Percentiles rank a stretch among this genome's conserved stretches.
phyloP scores from a whole-genome alignment of 2,797 vertebrate genomes.

The Danio choprae region DNA sequence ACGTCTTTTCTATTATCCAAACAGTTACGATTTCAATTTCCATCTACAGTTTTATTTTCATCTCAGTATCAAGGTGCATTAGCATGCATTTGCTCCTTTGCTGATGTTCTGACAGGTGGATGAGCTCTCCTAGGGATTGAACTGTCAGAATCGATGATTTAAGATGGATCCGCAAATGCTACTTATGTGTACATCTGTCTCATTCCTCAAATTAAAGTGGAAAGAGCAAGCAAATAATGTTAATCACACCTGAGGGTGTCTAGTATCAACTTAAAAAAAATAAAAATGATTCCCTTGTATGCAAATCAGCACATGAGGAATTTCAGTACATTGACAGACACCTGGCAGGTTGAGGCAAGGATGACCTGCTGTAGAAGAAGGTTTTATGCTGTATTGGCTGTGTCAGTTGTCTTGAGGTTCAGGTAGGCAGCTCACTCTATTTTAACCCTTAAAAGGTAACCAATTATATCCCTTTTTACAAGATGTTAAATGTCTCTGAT shows the following conservation, averaged over 20 bases:
- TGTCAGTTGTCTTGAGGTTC: background rate
- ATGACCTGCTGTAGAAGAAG: background rate
- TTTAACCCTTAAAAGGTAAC: background rate
- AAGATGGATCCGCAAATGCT: background rate
- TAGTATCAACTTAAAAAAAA: background rate
- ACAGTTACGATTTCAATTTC: constrained; percentile 15
- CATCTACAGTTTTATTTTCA: background rate
- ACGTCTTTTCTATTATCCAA: constrained; percentile 4
- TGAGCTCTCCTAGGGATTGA: constrained; percentile 33
- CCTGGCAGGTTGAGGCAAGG: constrained; percentile 46
- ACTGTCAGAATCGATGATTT: constrained; percentile 37
- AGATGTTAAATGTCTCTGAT: no score
- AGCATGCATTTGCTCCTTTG: constrained; percentile 13
- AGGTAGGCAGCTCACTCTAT: background rate
- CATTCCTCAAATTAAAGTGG: constrained; percentile 6
- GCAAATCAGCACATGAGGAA: constrained; percentile 50
- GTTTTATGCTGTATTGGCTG: background rate
- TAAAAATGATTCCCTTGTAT: background rate
- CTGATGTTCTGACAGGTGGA: constrained; percentile 6
- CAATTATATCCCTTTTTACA: no score
- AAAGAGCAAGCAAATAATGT: background rate
- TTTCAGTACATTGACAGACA: constrained; percentile 78
- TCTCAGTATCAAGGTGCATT: constrained; percentile 2
- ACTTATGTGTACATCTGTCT: background rate
- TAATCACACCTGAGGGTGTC: background rate